Evolutionary conservation across 2,888 invertebrate species (phyloP).

Genomic region (Epinotia ramella): DNA sequence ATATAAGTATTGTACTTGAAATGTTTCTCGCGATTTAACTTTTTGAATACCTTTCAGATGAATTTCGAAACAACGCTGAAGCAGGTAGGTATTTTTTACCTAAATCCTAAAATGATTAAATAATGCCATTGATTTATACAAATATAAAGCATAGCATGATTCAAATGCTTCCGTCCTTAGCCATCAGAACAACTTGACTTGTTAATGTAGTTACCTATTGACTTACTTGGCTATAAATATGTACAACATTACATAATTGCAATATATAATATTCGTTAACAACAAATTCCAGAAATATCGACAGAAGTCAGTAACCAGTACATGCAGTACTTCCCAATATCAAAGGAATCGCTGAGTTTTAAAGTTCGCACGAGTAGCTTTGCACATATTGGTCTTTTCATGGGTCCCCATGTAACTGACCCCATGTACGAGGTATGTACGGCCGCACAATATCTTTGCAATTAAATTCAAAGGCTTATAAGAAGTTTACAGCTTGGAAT

Average conservation of each 20-base stretch:
- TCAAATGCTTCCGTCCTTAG: too few species aligned
- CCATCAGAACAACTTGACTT: too few species aligned
- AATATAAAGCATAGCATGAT: too few species aligned
- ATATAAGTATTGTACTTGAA: background rate
- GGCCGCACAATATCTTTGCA: background rate
- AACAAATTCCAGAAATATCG: constrained; percentile 12
- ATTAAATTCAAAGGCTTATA: too few species aligned
- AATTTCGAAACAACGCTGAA: constrained; percentile 6
- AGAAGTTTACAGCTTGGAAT: too few species aligned
- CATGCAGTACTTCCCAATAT: constrained; percentile 5
- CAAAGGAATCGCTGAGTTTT: constrained; percentile 6
- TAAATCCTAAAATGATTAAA: background rate
- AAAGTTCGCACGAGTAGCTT: constrained; percentile 14
- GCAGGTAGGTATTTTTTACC: constrained; percentile 5
- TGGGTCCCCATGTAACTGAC: background rate
- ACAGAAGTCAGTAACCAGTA: constrained; percentile 10
- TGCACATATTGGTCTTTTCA: constrained; percentile 11
- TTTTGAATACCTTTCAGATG: constrained; percentile 11
- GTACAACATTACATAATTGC: too few species aligned
- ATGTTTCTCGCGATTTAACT: background rate
- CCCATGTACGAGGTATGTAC: constrained; percentile 24
- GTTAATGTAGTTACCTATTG: too few species aligned
- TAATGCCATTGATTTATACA: background rate
- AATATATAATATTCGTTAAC: too few species aligned
- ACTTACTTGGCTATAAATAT: background rate